Percentiles rank a stretch among this genome's conserved stretches.
Evolutionary conservation across 2,113 vertebrate genomes (phyloP).

Genomic region (Lagopus leucura): DNA sequence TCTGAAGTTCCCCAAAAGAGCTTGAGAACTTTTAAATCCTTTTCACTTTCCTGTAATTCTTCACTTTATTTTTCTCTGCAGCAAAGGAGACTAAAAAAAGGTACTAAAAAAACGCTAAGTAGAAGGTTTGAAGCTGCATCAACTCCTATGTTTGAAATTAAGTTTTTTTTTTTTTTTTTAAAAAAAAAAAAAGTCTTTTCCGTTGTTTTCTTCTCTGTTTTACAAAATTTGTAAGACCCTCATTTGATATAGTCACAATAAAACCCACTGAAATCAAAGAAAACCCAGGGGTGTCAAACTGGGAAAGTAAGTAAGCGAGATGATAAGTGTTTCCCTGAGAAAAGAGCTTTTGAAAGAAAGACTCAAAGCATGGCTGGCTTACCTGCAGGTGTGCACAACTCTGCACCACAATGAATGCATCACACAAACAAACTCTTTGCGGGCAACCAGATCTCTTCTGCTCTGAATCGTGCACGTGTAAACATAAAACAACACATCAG

Average conservation of each 20-base stretch:
- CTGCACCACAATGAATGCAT: neutral
- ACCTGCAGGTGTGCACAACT: fast-evolving
- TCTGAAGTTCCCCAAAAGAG: neutral
- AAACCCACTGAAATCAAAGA: neutral
- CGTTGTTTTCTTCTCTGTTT: neutral
- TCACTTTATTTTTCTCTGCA: neutral
- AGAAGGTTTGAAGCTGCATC: neutral
- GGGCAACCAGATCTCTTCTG: neutral
- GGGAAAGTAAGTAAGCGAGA: neutral
- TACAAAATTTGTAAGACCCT: neutral
- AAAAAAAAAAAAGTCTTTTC: neutral
- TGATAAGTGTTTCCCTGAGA: fast-evolving
- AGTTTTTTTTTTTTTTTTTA: too few species aligned
- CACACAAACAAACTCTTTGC: neutral
- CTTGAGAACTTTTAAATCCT: neutral
- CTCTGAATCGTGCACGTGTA: neutral
- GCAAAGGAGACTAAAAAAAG: neutral
- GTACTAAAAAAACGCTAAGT: neutral
- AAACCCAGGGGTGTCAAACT: neutral
- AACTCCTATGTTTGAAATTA: neutral
- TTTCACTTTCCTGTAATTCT: neutral
- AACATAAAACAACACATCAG: neutral
- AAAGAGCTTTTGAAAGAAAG: neutral
- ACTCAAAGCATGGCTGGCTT: neutral
- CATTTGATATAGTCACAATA: neutral